These are phyloP conservation scores for Gandaritis pyraliata DNA, from an alignment of 2,888 invertebrate genomes.

Conservation along the genomic window DNA sequence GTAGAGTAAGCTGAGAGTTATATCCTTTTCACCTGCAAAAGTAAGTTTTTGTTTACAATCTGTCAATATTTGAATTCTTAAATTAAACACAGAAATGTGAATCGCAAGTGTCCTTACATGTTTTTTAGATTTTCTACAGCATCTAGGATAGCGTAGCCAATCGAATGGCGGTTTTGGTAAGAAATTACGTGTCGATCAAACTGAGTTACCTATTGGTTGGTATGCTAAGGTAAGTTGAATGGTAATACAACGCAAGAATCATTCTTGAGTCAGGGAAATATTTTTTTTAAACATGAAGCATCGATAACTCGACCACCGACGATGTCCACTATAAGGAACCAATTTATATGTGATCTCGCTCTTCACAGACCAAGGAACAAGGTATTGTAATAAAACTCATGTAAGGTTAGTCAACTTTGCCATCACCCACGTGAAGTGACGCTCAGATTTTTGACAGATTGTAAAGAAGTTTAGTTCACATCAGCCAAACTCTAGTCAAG, in stretches of 20 bases:
- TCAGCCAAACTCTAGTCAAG: background rate
- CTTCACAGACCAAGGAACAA: no score
- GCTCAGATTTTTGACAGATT: background rate
- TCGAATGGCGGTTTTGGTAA: background rate
- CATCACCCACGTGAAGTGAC: no score
- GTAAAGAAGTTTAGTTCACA: background rate
- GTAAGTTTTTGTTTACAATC: constrained; percentile 1
- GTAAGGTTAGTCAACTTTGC: no score
- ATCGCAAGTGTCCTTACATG: background rate
- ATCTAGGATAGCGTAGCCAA: background rate
- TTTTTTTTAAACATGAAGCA: no score
- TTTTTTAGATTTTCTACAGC: background rate
- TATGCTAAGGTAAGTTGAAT: no score
- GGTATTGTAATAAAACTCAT: no score
- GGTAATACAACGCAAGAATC: no score
- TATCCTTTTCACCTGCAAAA: background rate
- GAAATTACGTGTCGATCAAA: background rate
- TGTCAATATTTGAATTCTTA: background rate
- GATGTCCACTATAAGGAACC: no score
- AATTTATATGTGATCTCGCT: no score
- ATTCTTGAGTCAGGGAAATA: no score
- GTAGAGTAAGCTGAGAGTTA: background rate
- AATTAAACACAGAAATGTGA: background rate
- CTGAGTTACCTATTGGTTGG: no score
- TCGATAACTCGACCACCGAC: no score